Base-by-base conservation (phyloP, 2,113 vertebrate genomes). In the Mesitornis unicolor region DNA sequence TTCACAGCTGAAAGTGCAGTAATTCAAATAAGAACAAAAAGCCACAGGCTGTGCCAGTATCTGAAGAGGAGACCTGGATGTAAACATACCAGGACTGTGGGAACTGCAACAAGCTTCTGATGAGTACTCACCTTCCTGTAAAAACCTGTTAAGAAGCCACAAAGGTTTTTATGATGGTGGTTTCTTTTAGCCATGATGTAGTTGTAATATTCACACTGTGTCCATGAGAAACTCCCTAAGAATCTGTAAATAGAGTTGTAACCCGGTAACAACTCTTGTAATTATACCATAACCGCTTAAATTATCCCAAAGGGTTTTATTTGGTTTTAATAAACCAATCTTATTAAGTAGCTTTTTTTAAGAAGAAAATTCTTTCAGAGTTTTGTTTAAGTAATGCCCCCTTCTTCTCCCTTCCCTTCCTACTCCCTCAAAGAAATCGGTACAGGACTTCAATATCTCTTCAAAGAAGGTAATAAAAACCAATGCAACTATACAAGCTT, bases 121-220 rank as follows among this genome's bases (percentile, higher is more conserved):
- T 80, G 89, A 92, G 43, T 45, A 81, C 68, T 89, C 26, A 33
- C 60, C 80, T 86, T 90, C 94, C 86, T 97, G 95, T 93, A 91
- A 67, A 92, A 74, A 95, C 96, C 87, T 97, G 91, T 70, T 82
- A 24, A 87, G 86, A 92, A 86, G 64, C 93, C 95, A 94, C 87
- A 89, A 74, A 54, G 51, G 75, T 63, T 86, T 94, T 90, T 84
- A 93, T 38, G 76, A 50, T 63, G 71, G 42, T 90, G 60, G 68
- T 93, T 97, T 93, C 79, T 92, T 61, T 84, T 40, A 92, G 90
- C 64, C 53, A n/a, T 38, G 60, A 80, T 54, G 42, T 64, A 94
- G 42, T 69, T 77, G 68, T 54, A 93, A 86, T 64, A 84, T 31
- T 93, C 79, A 82, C 77, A 68, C 63, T 45, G 31, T 10, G 15